phyloP scores from a whole-genome alignment of 2,113 vertebrate species.

The Lophius piscatorius region DNA sequence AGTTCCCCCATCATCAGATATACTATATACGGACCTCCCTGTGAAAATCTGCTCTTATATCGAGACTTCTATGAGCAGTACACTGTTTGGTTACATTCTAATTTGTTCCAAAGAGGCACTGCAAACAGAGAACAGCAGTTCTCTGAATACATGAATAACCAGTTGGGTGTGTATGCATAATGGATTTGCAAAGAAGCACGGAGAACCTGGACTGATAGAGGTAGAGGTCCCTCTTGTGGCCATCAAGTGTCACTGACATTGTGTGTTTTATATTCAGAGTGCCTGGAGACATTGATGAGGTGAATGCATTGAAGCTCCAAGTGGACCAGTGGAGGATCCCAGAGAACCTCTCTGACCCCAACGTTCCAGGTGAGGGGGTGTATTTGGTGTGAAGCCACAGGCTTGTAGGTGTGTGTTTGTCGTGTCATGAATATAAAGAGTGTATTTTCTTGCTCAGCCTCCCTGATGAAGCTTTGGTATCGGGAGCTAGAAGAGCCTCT shows the following conservation, averaged over 20 bases:
- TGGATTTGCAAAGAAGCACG: constrained; percentile 8
- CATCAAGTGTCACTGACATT: constrained; percentile 27
- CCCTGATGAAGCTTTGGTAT: constrained; percentile 92
- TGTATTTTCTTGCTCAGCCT: constrained; percentile 73
- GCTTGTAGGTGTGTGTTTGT: not conserved
- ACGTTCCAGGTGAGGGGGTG: constrained; percentile 83
- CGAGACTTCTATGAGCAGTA: constrained; percentile 10
- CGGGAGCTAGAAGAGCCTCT: constrained; percentile 91
- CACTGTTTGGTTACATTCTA: constrained; percentile 22
- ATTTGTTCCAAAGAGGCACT: constrained; percentile 35
- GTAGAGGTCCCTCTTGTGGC: constrained; percentile 68
- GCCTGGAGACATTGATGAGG: constrained; percentile 92
- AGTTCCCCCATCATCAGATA: constrained; percentile 7
- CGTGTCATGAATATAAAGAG: not conserved
- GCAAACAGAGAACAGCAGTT: constrained; percentile 34
- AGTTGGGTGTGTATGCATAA: constrained; percentile 30
- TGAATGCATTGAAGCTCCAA: constrained; percentile 90
- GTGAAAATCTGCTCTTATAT: constrained; percentile 1
- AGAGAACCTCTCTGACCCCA: constrained; percentile 86
- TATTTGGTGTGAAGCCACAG: not conserved
- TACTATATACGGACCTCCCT: not conserved
- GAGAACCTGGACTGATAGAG: not conserved
- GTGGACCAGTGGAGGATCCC: constrained; percentile 94
- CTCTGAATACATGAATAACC: constrained; percentile 37
- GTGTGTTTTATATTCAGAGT: constrained; percentile 75